A percentile compares a stretch with the other conserved stretches of the same genome.
phyloP scores from a whole-genome alignment of 2,888 invertebrate genomes.

The Rhagonycha fulva region DNA sequence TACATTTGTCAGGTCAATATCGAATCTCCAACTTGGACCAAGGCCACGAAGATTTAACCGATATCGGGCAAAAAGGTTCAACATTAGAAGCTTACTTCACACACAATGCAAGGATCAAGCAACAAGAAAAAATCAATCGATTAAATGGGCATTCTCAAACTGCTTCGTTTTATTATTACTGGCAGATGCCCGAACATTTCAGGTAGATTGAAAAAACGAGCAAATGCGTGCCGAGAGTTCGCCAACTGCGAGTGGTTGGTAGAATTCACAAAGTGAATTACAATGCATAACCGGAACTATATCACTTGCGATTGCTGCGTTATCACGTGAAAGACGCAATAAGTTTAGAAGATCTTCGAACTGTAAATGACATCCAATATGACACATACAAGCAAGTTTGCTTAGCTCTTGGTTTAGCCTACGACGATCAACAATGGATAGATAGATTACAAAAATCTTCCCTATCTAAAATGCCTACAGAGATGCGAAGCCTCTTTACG shows the following conservation, averaged over 20 bases:
- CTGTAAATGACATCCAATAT: slow-evolving; percentile 37
- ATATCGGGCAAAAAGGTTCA: no score
- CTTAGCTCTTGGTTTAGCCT: slow-evolving; percentile 34
- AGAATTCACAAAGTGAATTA: slow-evolving; percentile 12
- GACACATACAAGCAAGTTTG: slow-evolving; percentile 37
- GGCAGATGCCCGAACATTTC: no score
- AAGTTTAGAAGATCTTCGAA: slow-evolving; percentile 38
- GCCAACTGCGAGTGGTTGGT: not conserved
- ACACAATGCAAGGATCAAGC: no score
- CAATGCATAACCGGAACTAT: slow-evolving; percentile 24
- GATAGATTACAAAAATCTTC: slow-evolving; percentile 36
- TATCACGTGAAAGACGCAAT: slow-evolving; percentile 33
- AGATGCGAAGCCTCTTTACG: slow-evolving; percentile 44
- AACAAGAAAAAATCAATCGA: no score
- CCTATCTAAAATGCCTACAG: slow-evolving; percentile 34
- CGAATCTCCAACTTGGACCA: no score
- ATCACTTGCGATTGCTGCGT: slow-evolving; percentile 36
- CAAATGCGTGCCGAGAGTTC: no score
- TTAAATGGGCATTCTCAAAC: no score
- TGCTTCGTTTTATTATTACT: no score
- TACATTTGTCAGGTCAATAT: no score
- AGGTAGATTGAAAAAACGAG: no score
- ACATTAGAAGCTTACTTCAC: no score
- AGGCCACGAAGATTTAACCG: no score
- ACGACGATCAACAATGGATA: slow-evolving; percentile 42